Percentiles rank a stretch among this genome's conserved stretches.
Conservation (phyloP, 2,797 vertebrate species). For the Pipistrellus pygmaeus region DNA sequence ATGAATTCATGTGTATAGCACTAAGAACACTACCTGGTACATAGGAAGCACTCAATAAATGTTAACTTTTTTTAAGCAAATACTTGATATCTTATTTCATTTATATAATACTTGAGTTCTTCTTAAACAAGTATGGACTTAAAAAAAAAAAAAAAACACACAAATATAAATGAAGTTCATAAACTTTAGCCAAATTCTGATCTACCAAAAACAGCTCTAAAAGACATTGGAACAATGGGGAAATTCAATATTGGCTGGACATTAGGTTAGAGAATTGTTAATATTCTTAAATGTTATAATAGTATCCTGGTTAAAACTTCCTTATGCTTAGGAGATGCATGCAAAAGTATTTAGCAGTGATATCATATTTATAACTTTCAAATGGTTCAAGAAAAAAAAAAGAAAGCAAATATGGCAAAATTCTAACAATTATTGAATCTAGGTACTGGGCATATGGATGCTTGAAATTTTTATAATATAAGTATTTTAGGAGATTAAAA, state of each 20-base stretch:
- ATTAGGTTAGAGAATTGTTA: slow-evolving; percentile 23
- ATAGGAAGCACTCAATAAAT: neutral
- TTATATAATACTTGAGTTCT: neutral
- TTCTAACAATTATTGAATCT: neutral
- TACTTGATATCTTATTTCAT: neutral
- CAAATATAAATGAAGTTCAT: slow-evolving; percentile 2
- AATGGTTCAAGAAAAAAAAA: neutral
- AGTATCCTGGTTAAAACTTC: neutral
- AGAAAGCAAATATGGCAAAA: neutral
- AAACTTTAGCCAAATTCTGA: neutral
- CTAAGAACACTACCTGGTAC: neutral
- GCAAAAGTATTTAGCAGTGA: neutral
- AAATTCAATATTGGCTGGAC: neutral
- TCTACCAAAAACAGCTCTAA: neutral
- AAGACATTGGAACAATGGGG: neutral
- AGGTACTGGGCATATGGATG: neutral
- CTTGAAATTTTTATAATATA: slow-evolving; percentile 34
- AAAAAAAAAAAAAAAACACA: neutral
- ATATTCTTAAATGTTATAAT: slow-evolving; percentile 12
- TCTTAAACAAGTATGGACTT: neutral
- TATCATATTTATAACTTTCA: neutral
- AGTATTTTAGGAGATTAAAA: slow-evolving; percentile 9
- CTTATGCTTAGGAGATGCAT: slow-evolving; percentile 13
- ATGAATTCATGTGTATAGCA: neutral
- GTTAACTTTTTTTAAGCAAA: neutral